A percentile compares a stretch with the other conserved stretches of the same genome.
Conservation (phyloP, 2,888 invertebrate species). For the Pseudanteris insignis region DNA sequence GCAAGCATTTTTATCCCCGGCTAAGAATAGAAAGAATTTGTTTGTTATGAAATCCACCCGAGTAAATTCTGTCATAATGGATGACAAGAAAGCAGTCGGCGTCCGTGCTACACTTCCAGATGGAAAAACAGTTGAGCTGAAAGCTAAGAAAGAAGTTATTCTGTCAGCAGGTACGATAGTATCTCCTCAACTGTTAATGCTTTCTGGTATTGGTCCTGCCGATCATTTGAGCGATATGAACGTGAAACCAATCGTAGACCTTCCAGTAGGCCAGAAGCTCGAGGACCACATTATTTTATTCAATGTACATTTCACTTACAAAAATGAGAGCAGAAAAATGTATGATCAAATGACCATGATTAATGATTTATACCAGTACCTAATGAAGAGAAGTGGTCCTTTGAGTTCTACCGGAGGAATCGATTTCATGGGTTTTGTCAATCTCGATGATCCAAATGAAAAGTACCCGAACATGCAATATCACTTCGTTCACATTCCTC, state of each 20-base stretch:
- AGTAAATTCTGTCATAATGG: constrained; percentile 70
- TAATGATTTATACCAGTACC: constrained; percentile 62
- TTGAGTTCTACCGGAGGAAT: constrained; percentile 59
- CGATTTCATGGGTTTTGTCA: constrained; percentile 70
- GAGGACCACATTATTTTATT: constrained; percentile 68
- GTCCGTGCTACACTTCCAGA: constrained; percentile 64
- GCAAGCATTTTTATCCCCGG: constrained; percentile 66
- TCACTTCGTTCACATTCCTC: constrained; percentile 28
- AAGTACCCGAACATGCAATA: constrained; percentile 70
- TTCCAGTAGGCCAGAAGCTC: constrained; percentile 70
- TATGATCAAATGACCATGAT: constrained; percentile 25
- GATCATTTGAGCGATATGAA: constrained; percentile 67
- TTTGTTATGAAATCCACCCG: constrained; percentile 70
- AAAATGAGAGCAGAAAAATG: constrained; percentile 33
- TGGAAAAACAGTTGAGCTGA: constrained; percentile 51
- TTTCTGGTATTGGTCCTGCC: constrained; percentile 74
- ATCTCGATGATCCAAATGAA: constrained; percentile 65
- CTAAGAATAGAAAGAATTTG: constrained; percentile 69
- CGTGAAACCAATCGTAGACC: constrained; percentile 65
- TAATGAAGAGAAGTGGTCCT: constrained; percentile 65
- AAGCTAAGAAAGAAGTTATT: constrained; percentile 72
- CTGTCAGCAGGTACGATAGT: constrained; percentile 75
- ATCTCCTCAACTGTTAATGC: constrained; percentile 75
- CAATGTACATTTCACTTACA: constrained; percentile 46
- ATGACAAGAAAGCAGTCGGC: constrained; percentile 65